A percentile compares a stretch with the other conserved stretches of the same genome.
phyloP scores from a whole-genome alignment of 2,888 invertebrate species.

The Ophioninae sp. region DNA sequence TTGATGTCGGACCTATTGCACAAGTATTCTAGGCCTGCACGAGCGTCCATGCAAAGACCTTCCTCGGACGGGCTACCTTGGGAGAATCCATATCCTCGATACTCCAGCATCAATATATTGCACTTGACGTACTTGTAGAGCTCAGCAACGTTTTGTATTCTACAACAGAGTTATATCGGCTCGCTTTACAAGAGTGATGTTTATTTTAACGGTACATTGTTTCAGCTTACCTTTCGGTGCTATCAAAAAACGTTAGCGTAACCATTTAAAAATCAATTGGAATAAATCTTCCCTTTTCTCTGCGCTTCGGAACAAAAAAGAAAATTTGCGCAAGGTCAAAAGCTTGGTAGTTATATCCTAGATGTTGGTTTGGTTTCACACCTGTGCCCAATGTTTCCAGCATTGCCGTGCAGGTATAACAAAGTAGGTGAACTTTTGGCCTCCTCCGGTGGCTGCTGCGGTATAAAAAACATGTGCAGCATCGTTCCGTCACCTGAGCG shows the following conservation, averaged over 20 bases:
- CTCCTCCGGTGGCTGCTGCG: slow-evolving; percentile 85
- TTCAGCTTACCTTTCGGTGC: background rate
- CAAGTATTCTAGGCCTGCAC: slow-evolving; percentile 93
- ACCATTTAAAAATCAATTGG: no score
- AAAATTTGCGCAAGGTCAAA: no score
- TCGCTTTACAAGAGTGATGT: no score
- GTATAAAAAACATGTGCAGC: slow-evolving; percentile 91
- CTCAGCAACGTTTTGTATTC: slow-evolving; percentile 93
- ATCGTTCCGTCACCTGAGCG: slow-evolving; percentile 89
- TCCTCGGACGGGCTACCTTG: slow-evolving; percentile 93
- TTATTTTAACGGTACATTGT: no score
- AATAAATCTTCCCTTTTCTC: no score
- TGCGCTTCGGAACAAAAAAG: background rate
- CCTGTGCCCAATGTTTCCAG: slow-evolving; percentile 98
- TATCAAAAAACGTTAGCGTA: no score
- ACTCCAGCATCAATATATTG: slow-evolving; percentile 96
- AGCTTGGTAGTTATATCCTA: no score
- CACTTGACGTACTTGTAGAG: slow-evolving; percentile 91
- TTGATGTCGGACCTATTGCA: slow-evolving; percentile 92
- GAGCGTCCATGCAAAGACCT: slow-evolving; percentile 93
- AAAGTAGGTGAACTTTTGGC: slow-evolving; percentile 90
- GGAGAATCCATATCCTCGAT: slow-evolving; percentile 96
- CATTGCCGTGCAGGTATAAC: slow-evolving; percentile 97
- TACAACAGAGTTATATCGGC: slow-evolving; percentile 71
- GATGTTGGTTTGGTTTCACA: slow-evolving; percentile 68